Percentiles rank a stretch among this genome's conserved stretches.
Conservation (phyloP, 2,797 vertebrate genomes). For the Brachymystax lenok region DNA sequence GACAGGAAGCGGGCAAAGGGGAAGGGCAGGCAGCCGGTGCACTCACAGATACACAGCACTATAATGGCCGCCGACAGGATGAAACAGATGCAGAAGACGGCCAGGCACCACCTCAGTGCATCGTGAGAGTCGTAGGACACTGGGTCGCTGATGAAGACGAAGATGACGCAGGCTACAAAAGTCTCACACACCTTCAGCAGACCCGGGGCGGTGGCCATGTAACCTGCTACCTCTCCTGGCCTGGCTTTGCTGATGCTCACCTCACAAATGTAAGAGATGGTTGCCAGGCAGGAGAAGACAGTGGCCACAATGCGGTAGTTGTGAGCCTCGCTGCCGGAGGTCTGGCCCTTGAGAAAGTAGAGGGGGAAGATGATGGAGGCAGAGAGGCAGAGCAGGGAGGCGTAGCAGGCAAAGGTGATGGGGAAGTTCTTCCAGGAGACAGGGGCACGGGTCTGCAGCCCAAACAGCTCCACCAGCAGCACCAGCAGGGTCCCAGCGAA, state of each 20-base stretch:
- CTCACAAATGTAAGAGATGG: conserved; percentile 82
- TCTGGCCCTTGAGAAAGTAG: conserved; percentile 71
- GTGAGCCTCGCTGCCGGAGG: background rate
- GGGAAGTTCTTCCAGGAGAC: conserved; percentile 93
- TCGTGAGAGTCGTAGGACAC: conserved; percentile 65
- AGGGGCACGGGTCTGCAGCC: conserved; percentile 79
- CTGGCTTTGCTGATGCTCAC: conserved; percentile 86
- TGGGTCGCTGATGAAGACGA: conserved; percentile 79
- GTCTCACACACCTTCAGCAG: conserved; percentile 90
- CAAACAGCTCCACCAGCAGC: conserved; percentile 82
- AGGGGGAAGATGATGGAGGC: conserved; percentile 89
- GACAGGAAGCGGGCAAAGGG: conserved; percentile 87
- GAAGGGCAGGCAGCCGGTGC: conserved; percentile 84
- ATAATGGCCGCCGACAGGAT: conserved; percentile 83
- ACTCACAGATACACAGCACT: conserved; percentile 85
- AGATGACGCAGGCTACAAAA: conserved; percentile 89
- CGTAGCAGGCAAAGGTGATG: conserved; percentile 88
- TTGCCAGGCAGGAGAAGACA: conserved; percentile 85
- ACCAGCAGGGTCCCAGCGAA: conserved; percentile 83
- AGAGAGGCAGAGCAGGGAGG: conserved; percentile 84
- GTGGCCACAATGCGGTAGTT: conserved; percentile 77
- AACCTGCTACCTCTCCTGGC: conserved; percentile 86
- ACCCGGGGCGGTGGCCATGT: conserved; percentile 90
- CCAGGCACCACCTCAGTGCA: conserved; percentile 83
- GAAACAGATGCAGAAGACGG: conserved; percentile 91